A percentile compares a stretch with the other conserved stretches of the same genome.
phyloP scores from a whole-genome alignment of 2,888 invertebrate species.

The Drosophila nigricruria region DNA sequence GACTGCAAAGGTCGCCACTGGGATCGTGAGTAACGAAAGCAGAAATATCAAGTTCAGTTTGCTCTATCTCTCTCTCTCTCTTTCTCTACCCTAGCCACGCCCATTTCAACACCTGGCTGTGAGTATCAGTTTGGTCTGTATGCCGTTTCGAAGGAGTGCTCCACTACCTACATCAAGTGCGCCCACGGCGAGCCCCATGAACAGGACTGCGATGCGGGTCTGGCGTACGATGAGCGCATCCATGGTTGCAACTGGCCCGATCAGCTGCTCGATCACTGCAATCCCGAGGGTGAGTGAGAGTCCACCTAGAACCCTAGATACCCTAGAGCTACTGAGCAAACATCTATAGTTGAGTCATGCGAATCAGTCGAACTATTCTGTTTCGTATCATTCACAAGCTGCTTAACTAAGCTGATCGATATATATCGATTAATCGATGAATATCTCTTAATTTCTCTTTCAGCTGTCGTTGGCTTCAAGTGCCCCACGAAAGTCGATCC shows the following conservation, averaged over 20 bases:
- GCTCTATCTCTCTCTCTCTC: conserved; percentile 30
- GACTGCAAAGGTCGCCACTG: conserved; percentile 93
- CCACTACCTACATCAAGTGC: conserved; percentile 94
- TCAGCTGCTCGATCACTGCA: conserved; percentile 93
- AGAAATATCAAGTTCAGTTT: not conserved
- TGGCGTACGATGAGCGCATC: conserved; percentile 94
- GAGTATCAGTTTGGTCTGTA: conserved; percentile 96
- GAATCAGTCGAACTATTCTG: not conserved
- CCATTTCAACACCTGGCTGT: conserved; percentile 92
- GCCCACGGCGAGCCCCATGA: conserved; percentile 92
- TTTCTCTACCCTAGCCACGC: conserved; percentile 88
- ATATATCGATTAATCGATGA: not conserved
- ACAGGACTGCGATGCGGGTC: conserved; percentile 93
- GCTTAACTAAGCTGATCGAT: not conserved
- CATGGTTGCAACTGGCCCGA: conserved; percentile 98
- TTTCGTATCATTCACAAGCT: not conserved
- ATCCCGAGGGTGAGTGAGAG: conserved; percentile 92
- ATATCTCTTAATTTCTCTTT: conserved; percentile 14
- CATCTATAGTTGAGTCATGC: not conserved
- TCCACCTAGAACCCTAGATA: not conserved
- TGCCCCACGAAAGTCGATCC: conserved; percentile 94
- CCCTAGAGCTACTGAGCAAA: too few relatives aligned
- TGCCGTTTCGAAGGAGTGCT: conserved; percentile 92
- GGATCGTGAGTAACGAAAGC: conserved; percentile 88
- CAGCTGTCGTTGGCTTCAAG: conserved; percentile 96